Base-by-base conservation (phyloP, 2,113 vertebrate species). In the Urocitellus parryii region DNA sequence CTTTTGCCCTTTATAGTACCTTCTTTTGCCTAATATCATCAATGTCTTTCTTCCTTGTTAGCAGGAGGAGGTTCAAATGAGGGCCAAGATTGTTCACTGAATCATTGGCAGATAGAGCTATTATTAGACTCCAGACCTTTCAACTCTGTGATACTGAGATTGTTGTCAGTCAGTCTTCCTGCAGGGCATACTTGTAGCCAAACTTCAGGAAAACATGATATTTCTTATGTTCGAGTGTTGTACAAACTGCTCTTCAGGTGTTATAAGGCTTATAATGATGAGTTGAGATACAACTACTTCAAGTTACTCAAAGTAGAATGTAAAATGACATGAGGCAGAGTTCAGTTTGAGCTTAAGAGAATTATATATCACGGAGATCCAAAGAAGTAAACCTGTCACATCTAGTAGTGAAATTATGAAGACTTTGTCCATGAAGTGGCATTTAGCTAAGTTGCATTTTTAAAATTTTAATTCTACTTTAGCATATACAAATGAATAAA, bases 371-470 rank as follows among this genome's bases (percentile, higher is more conserved):
- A 37, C 34, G 14, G 45, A 92, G 34, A 82, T 4, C 84, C 34
- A 76, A 91, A 83, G 77, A 74, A 93, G 10, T 18, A 78, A 86
- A n/a, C 92, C 34, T 53, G 7, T 83, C 42, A 70, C 27, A 70
- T 48, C 16, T 65, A 58, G 37, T 73, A 58, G 37, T 73, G 29
- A 61, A 74, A 56, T 78, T 78, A 9, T 94, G 39, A 81, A 84
- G 61, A 34, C 37, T 17, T 56, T 85, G 58, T 72, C 72, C 92
- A 5, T 32, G 13, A 91, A 82, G 77, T 93, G 32, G 45, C 45
- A 37, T 48, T 73, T 87, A 90, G 90, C 42, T 82, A 82, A 96
- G 85, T 82, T 96, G 24, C 22, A 88, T 95, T 79, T 42, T n/a
- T 25, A 29, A 32, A 29, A 10, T 90, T 79, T 83, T 86, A 95